Conservation (phyloP, 2,888 invertebrate genomes). For the Hirtodrosophila confusa region DNA sequence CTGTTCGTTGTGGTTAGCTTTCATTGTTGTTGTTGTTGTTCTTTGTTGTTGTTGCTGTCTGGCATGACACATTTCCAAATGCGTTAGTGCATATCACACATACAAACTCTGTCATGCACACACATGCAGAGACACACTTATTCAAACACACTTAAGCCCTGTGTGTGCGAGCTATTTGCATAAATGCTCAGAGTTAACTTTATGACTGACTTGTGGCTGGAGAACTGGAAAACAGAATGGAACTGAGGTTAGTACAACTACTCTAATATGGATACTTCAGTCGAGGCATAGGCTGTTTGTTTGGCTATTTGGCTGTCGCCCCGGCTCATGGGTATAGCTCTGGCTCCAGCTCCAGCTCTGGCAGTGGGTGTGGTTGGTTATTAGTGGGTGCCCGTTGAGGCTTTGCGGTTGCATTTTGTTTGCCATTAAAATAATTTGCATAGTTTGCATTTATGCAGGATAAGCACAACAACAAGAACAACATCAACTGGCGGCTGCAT, state of each 20-base stretch:
- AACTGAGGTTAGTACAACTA: conserved; percentile 13
- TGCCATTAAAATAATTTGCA: conserved; percentile 69
- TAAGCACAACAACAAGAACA: conserved; percentile 28
- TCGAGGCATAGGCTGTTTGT: conserved; percentile 20
- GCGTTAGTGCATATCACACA: conserved; percentile 25
- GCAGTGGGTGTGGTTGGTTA: conserved; percentile 44
- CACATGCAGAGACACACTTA: background rate
- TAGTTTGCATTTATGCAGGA: conserved; percentile 55
- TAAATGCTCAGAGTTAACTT: conserved; percentile 63
- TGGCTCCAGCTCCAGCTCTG: background rate
- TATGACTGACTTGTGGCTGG: conserved; percentile 64
- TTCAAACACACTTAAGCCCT: conserved; percentile 8
- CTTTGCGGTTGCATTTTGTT: conserved; percentile 55
- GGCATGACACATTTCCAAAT: conserved; percentile 38
- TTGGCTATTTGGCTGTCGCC: conserved; percentile 27
- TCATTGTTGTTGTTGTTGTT: conserved; percentile 12
- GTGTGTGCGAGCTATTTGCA: conserved; percentile 51
- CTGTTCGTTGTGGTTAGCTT: conserved; percentile 15
- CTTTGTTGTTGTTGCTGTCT: conserved; percentile 24
- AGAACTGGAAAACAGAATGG: conserved; percentile 17
- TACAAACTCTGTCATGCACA: conserved; percentile 6
- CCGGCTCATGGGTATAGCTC: background rate
- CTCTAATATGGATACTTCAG: conserved; percentile 15
- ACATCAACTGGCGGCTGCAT: conserved; percentile 37
- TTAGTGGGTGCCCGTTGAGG: conserved; percentile 44